Percentiles rank a stretch among this genome's conserved stretches.
These are phyloP conservation scores for Trissolcus basalis DNA, from an alignment of 1,140 invertebrate genomes.

Conservation along the genomic window DNA sequence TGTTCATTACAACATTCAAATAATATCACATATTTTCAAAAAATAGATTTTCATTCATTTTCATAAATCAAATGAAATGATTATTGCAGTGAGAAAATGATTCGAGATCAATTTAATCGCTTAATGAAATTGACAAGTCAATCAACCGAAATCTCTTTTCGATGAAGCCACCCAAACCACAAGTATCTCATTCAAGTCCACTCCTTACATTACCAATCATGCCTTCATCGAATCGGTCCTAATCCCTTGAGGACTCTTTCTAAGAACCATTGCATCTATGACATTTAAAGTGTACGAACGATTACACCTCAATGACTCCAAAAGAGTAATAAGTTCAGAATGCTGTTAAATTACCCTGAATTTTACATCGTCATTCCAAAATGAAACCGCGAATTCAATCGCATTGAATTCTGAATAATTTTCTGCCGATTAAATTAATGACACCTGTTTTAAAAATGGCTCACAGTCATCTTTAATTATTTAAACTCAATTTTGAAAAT, in stretches of 20 bases:
- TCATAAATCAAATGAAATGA: no score
- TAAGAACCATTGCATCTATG: conserved; percentile 56
- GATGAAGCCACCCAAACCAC: conserved; percentile 67
- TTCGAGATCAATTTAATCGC: background rate
- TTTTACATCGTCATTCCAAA: background rate
- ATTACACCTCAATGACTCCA: conserved; percentile 35
- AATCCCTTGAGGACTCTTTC: conserved; percentile 71
- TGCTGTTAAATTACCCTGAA: conserved; percentile 23
- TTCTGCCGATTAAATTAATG: no score
- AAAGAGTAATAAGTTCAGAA: conserved; percentile 24
- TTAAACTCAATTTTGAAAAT: no score
- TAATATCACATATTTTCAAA: no score
- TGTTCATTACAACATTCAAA: no score
- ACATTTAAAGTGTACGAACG: conserved; percentile 49
- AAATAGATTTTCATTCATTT: no score
- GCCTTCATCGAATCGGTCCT: conserved; percentile 66
- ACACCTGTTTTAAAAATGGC: no score
- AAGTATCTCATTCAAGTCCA: conserved; percentile 62
- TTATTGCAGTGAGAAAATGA: no score
- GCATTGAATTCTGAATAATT: no score
- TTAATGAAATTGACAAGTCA: conserved; percentile 65
- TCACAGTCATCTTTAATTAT: no score
- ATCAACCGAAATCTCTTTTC: conserved; percentile 69
- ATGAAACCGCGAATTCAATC: background rate
- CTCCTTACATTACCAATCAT: conserved; percentile 69